A percentile compares a stretch with the other conserved stretches of the same genome.
Conservation (phyloP, 2,113 vertebrate species). For the Istiophorus platypterus region DNA sequence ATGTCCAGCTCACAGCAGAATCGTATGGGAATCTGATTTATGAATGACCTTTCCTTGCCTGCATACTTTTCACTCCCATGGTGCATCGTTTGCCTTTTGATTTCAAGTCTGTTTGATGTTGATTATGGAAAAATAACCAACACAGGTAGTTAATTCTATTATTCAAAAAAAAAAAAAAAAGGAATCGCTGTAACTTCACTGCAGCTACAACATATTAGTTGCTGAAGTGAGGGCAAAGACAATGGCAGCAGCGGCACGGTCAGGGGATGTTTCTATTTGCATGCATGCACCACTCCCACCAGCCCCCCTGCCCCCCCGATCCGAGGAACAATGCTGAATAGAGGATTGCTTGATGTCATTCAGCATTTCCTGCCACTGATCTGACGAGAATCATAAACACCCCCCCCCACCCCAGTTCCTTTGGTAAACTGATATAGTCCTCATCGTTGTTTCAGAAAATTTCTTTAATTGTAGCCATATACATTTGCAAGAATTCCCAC, state of each 20-base stretch:
- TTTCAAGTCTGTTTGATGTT: background rate
- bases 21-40: background rate
- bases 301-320: conserved; percentile 38
- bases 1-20: background rate
- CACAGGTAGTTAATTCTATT: background rate
- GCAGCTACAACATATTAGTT: background rate
- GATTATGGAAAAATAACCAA: background rate
- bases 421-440: conserved; percentile 28
- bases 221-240: conserved; percentile 12
- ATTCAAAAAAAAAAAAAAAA: too few species aligned
- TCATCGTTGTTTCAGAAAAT: conserved; percentile 14
- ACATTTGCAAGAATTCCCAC: background rate
- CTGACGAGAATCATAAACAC: conserved; percentile 58
- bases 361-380: conserved; percentile 56
- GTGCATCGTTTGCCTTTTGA: background rate
- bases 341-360: conserved; percentile 74
- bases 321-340: conserved; percentile 75
- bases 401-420: conserved; percentile 51
- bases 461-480: background rate
- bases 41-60: background rate
- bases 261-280: conserved; percentile 64
- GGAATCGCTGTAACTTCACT: too few species aligned
- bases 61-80: background rate
- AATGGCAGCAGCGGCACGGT: conserved; percentile 38
- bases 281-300: conserved; percentile 46